phyloP scores from a whole-genome alignment of 1,140 invertebrate species.

The Druon quercuslanigerum region DNA sequence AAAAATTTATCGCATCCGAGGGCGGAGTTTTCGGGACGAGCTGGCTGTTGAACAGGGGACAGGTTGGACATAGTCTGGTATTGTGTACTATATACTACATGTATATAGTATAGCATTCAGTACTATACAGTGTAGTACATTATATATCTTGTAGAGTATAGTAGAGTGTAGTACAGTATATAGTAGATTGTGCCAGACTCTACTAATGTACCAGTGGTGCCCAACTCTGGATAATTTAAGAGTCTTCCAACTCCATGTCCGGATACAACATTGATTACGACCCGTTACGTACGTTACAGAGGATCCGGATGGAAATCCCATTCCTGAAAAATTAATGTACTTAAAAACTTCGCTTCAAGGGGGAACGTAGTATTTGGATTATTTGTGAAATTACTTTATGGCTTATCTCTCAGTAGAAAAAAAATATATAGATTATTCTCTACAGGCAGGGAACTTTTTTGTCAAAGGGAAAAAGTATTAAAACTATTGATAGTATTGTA shows the following conservation, averaged over 20 bases:
- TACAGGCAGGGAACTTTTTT: too few relatives aligned
- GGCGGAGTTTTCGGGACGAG: conserved; percentile 37
- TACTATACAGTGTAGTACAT: too few relatives aligned
- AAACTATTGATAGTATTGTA: too few relatives aligned
- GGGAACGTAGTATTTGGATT: not conserved
- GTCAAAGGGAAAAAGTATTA: too few relatives aligned
- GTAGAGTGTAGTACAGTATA: not conserved
- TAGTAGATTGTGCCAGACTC: not conserved
- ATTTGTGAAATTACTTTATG: not conserved
- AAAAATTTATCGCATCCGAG: conserved; percentile 48
- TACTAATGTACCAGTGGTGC: conserved; percentile 31
- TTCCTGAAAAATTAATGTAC: conserved; percentile 39
- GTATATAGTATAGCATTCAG: too few relatives aligned
- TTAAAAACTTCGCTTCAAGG: conserved; percentile 16
- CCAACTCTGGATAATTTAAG: conserved; percentile 44
- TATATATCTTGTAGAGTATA: too few relatives aligned
- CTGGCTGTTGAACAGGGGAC: conserved; percentile 21
- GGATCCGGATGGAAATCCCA: conserved; percentile 41
- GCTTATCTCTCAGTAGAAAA: too few relatives aligned
- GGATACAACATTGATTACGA: conserved; percentile 44
- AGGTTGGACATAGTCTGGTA: conserved; percentile 4
- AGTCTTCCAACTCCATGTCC: conserved; percentile 34
- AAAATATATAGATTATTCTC: too few relatives aligned
- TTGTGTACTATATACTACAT: not conserved
- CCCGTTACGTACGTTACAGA: conserved; percentile 39